Evolutionary conservation across 1,140 invertebrate genomes (phyloP).

Genomic region (Drosophila saltans): DNA sequence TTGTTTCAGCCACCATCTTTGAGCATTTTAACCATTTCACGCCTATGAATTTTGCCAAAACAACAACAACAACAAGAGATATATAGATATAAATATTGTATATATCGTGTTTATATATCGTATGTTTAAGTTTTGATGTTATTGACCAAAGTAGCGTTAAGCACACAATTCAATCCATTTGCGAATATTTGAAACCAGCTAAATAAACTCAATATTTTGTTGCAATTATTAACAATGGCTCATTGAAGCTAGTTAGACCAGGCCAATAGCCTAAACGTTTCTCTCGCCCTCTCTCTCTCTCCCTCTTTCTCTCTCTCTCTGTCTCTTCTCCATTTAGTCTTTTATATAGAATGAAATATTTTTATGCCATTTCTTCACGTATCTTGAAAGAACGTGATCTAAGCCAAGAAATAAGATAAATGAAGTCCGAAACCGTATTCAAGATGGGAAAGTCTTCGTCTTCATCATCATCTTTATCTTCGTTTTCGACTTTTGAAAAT

Average conservation of each 20-base stretch:
- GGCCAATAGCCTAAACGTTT: not conserved
- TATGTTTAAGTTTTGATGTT: conserved; percentile 18
- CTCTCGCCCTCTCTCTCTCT: not conserved
- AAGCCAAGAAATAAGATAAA: conserved; percentile 47
- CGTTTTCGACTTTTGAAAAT: conserved; percentile 28
- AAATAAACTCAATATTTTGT: not conserved
- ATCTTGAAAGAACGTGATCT: conserved; percentile 74
- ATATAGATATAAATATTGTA: conserved; percentile 1
- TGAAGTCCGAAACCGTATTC: conserved; percentile 32
- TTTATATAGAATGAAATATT: conserved; percentile 50
- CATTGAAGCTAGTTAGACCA: not conserved
- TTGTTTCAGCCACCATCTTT: not conserved
- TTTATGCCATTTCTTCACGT: conserved; percentile 72
- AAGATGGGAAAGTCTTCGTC: conserved; percentile 61
- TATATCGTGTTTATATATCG: conserved; percentile 6
- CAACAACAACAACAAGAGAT: conserved; percentile 32
- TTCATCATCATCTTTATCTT: not conserved
- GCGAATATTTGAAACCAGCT: not conserved
- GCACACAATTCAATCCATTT: conserved; percentile 70
- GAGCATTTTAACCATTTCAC: conserved; percentile 48
- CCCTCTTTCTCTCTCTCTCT: conserved; percentile 17
- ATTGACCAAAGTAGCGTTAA: conserved; percentile 70
- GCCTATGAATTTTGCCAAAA: conserved; percentile 32
- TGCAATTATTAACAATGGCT: conserved; percentile 5
- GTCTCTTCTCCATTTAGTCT: conserved; percentile 1